Evolutionary conservation across 2,888 invertebrate species (phyloP).

Genomic region (Bombylius major): DNA sequence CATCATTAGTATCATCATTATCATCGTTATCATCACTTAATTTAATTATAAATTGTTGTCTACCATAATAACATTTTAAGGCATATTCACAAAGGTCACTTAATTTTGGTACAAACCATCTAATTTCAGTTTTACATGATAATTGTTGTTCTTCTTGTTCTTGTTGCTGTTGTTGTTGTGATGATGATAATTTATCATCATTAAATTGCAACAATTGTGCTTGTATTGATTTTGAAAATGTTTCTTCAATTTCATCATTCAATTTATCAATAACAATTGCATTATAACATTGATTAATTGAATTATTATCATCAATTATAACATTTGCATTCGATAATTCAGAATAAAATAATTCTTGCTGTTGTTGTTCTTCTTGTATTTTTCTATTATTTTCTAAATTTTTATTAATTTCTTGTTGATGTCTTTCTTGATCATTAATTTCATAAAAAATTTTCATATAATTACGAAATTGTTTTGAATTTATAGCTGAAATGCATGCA

Average conservation of each 20-base stretch:
- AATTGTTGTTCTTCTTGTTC: background rate
- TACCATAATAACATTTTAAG: constrained; percentile 34
- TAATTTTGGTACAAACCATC: constrained; percentile 30
- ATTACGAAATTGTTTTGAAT: constrained; percentile 6
- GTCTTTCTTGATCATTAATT: background rate
- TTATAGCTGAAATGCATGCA: constrained; percentile 6
- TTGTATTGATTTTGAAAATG: background rate
- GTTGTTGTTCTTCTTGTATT: background rate
- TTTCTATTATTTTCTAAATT: no score
- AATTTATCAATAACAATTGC: background rate
- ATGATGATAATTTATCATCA: no score
- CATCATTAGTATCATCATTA: constrained; percentile 23
- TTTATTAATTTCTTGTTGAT: no score
- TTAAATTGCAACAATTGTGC: background rate
- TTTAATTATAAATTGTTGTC: constrained; percentile 5
- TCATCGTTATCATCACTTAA: constrained; percentile 4
- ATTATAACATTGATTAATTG: no score
- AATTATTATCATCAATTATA: background rate
- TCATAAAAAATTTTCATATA: background rate
- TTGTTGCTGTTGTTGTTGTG: no score
- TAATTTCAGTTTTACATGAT: background rate
- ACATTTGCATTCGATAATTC: background rate
- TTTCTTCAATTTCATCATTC: background rate
- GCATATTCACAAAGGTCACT: constrained; percentile 38
- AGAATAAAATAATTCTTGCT: no score